A percentile compares a stretch with the other conserved stretches of the same genome.
These are phyloP conservation scores for Microctonus hyperodae DNA, from an alignment of 2,888 invertebrate genomes.

Conservation along the genomic window DNA sequence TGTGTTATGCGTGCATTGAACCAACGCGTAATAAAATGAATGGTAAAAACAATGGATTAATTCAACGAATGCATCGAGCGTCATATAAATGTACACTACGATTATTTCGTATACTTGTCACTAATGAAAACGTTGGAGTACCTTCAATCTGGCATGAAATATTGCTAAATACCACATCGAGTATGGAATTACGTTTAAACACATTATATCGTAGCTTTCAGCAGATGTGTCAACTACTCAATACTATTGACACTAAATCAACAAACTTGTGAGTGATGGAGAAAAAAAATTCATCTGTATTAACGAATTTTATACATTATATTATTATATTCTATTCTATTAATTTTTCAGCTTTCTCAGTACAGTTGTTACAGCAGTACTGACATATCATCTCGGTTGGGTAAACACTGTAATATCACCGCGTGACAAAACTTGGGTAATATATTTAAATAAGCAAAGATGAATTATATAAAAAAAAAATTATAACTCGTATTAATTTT, in stretches of 20 bases:
- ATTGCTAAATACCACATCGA: constrained; percentile 50
- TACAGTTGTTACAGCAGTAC: constrained; percentile 84
- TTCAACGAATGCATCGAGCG: constrained; percentile 50
- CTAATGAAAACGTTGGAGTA: constrained; percentile 39
- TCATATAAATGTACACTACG: constrained; percentile 50
- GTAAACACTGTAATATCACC: constrained; percentile 74
- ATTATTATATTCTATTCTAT: too few relatives aligned
- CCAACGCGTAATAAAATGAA: constrained; percentile 41
- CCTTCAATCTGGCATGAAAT: constrained; percentile 59
- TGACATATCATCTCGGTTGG: constrained; percentile 93
- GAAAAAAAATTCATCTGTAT: neutral
- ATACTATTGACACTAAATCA: constrained; percentile 80
- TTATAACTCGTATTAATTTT: neutral
- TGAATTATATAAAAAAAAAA: constrained; percentile 7
- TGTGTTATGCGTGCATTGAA: constrained; percentile 65
- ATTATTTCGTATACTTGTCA: constrained; percentile 51
- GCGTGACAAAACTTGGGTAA: constrained; percentile 53
- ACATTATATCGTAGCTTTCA: constrained; percentile 51
- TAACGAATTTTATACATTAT: constrained; percentile 23
- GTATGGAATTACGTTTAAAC: constrained; percentile 45
- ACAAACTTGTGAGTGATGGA: constrained; percentile 83
- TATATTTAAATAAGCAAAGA: neutral
- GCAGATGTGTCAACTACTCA: constrained; percentile 71
- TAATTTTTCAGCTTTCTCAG: constrained; percentile 82
- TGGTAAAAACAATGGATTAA: constrained; percentile 43